These are phyloP conservation scores for Tokudaia muenninki DNA, from an alignment of 2,797 vertebrate species.

Conservation along the genomic window DNA sequence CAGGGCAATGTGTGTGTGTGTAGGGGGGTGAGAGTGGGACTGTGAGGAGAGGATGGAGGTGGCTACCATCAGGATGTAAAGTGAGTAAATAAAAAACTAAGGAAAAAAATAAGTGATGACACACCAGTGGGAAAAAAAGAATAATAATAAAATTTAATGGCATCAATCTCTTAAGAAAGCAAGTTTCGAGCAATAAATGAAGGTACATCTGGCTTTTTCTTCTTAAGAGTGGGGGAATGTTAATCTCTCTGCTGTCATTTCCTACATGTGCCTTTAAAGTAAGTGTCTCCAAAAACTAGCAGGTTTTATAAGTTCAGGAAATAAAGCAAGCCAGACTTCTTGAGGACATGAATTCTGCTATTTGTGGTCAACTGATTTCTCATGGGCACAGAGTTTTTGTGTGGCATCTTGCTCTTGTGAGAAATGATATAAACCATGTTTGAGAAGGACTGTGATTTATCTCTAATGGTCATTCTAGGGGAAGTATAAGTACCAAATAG, in stretches of 20 bases:
- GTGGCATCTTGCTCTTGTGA: not conserved
- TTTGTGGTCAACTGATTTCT: not conserved
- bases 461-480: not conserved
- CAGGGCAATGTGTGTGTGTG: not conserved
- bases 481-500: not conserved
- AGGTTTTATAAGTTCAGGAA: not conserved
- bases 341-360: not conserved
- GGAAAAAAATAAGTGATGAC: too few species aligned
- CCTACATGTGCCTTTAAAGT: not conserved
- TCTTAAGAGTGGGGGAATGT: not conserved
- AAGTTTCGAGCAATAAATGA: not conserved
- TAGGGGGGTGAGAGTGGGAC: too few species aligned
- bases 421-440: not conserved
- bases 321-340: not conserved
- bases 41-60: not conserved
- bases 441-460: not conserved
- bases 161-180: not conserved
- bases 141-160: slow-evolving; percentile 24
- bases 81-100: not conserved
- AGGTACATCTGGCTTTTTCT: not conserved
- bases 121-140: not conserved
- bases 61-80: not conserved
- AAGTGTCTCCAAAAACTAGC: not conserved
- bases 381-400: not conserved
- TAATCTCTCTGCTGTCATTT: not conserved